A percentile compares a stretch with the other conserved stretches of the same genome.
Evolutionary conservation across 2,888 invertebrate species (phyloP).

Genomic region (Bruchidius siliquastri): DNA sequence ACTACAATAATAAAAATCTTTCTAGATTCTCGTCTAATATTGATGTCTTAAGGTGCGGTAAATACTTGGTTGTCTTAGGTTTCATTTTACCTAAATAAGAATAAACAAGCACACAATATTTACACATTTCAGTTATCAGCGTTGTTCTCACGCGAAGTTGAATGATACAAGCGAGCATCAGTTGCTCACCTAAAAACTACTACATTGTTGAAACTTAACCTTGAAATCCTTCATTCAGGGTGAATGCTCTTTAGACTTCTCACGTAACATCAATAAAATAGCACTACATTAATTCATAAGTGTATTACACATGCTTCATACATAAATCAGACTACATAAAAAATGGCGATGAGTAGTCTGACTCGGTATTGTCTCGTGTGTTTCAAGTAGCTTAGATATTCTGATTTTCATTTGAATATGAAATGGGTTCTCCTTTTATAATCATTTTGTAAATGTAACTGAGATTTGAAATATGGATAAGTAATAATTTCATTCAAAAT

Average conservation of each 20-base stretch:
- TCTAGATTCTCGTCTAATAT: not conserved
- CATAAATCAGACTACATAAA: too few relatives aligned
- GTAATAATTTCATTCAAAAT: not conserved
- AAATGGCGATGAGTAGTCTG: too few relatives aligned
- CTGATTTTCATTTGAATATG: too few relatives aligned
- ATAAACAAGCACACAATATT: not conserved
- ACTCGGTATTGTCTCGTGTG: too few relatives aligned
- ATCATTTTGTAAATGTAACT: too few relatives aligned
- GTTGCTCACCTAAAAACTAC: not conserved
- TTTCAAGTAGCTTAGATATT: too few relatives aligned
- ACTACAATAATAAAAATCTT: too few relatives aligned
- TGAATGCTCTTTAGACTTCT: not conserved
- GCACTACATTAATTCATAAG: not conserved
- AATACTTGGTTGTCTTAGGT: not conserved
- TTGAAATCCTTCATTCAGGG: not conserved
- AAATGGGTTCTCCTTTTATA: too few relatives aligned
- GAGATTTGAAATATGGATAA: too few relatives aligned
- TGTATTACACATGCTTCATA: too few relatives aligned
- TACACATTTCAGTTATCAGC: not conserved
- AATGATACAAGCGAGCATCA: not conserved
- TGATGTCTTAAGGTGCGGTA: not conserved
- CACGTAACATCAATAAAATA: not conserved
- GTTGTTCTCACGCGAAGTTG: not conserved
- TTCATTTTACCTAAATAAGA: not conserved
- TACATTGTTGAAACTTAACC: not conserved